phyloP scores from a whole-genome alignment of 2,888 invertebrate species.

The Anoncus sp. region DNA sequence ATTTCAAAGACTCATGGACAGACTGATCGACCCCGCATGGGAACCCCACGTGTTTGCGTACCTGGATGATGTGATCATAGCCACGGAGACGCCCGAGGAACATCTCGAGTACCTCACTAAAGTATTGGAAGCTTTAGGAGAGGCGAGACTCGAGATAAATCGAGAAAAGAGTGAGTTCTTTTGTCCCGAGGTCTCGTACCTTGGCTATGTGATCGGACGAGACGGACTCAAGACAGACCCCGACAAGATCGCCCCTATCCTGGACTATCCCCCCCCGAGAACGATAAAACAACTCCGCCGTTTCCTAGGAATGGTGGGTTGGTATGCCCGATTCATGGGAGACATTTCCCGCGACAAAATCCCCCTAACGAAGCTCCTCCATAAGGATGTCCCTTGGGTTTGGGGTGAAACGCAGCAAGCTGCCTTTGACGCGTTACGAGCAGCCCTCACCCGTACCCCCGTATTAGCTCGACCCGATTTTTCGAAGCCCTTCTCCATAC shows the following conservation, averaged over 20 bases:
- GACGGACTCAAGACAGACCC: no score
- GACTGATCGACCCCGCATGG: constrained; percentile 61
- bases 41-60: constrained; percentile 34
- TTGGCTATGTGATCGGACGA: no score
- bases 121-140: neutral
- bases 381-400: neutral
- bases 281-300: neutral
- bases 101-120: constrained; percentile 1
- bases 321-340: no score
- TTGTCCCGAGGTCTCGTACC: no score
- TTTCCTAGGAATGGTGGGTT: no score
- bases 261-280: neutral
- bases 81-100: constrained; percentile 22
- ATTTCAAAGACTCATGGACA: constrained; percentile 68
- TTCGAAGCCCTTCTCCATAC: no score
- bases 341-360: no score
- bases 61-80: constrained; percentile 41
- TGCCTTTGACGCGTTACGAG: neutral
- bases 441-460: constrained; percentile 60
- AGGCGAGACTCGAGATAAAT: neutral
- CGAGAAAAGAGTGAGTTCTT: constrained; percentile 29
- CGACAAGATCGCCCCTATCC: neutral
- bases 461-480: neutral
- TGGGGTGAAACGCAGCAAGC: neutral
- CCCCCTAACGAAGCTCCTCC: no score